A percentile compares a stretch with the other conserved stretches of the same genome.
Evolutionary conservation across 2,797 vertebrate genomes (phyloP).

Genomic region (Microtus agrestis): DNA sequence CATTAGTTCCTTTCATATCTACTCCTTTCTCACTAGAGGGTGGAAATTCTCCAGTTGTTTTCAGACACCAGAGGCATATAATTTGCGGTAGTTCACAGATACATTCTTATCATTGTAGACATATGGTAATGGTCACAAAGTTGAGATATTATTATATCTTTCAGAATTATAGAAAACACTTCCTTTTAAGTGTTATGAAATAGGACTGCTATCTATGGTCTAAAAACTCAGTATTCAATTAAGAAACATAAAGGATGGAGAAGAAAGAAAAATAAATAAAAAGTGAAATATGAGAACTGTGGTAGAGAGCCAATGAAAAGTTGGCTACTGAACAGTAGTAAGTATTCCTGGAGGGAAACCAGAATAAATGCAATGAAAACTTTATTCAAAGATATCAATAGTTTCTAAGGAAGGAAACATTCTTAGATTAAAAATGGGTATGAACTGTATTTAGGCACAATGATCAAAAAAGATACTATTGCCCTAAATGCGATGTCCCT

Average conservation of each 20-base stretch:
- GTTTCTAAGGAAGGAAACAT: not conserved
- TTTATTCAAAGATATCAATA: constrained; percentile 12
- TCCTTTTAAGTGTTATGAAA: constrained; percentile 16
- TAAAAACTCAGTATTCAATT: constrained; percentile 9
- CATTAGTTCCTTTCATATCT: not conserved
- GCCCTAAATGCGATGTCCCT: not conserved
- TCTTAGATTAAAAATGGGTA: not conserved
- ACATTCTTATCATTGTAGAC: not conserved
- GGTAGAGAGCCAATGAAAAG: constrained; percentile 6
- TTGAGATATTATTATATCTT: not conserved
- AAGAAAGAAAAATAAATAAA: not conserved
- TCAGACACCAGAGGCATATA: not conserved
- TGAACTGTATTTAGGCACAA: not conserved
- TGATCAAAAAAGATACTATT: not conserved
- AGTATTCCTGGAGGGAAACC: not conserved
- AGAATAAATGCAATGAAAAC: not conserved
- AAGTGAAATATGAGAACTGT: not conserved
- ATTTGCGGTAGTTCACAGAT: not conserved
- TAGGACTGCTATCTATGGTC: constrained; percentile 15
- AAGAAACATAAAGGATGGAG: not conserved
- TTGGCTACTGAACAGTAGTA: not conserved
- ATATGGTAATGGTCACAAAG: not conserved
- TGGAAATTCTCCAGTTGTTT: not conserved
- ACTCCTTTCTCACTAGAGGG: not conserved
- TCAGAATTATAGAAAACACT: constrained; percentile 15